Percentiles rank a stretch among this genome's conserved stretches.
Evolutionary conservation across 1,140 invertebrate genomes (phyloP).

Genomic region (Drosophila bipectinata): DNA sequence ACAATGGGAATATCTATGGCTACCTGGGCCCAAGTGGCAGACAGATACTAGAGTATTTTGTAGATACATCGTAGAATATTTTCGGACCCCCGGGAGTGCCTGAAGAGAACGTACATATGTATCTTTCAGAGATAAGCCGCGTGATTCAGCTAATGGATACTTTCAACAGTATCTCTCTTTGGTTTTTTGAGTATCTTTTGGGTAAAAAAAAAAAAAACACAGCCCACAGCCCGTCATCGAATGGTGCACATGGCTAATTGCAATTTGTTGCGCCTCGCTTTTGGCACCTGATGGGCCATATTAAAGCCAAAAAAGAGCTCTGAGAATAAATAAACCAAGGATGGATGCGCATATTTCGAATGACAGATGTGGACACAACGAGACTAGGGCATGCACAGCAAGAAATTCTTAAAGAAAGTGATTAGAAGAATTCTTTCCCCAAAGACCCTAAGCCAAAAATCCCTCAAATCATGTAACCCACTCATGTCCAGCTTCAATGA

Average conservation of each 20-base stretch:
- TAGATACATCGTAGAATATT: slow-evolving; percentile 11
- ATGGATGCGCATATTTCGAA: slow-evolving; percentile 52
- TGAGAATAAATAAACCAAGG: slow-evolving; percentile 28
- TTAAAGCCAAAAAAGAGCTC: slow-evolving; percentile 47
- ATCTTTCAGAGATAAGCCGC: slow-evolving; percentile 29
- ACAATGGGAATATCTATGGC: slow-evolving; percentile 44
- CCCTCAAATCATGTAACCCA: slow-evolving; percentile 41
- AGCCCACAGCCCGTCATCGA: slow-evolving; percentile 43
- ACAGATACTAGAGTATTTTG: slow-evolving; percentile 28
- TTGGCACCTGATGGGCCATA: slow-evolving; percentile 80
- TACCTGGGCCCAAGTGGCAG: slow-evolving; percentile 30
- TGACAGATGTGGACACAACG: slow-evolving; percentile 67
- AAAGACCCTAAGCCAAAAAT: slow-evolving; percentile 10
- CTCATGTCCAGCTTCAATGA: slow-evolving; percentile 54
- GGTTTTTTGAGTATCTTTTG: background rate
- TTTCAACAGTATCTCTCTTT: background rate
- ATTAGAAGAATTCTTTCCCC: background rate
- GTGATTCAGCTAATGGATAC: background rate
- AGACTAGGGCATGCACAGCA: slow-evolving; percentile 40
- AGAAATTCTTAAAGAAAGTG: slow-evolving; percentile 2
- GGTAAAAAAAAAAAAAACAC: no score
- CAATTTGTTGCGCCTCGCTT: slow-evolving; percentile 75
- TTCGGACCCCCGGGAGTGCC: background rate
- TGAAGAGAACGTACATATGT: background rate
- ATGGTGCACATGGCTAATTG: slow-evolving; percentile 72